Evolutionary conservation across 1,140 invertebrate species (phyloP), one percentile per base, ranked within the genome.

Genomic region (Drosophila bipectinata): DNA sequence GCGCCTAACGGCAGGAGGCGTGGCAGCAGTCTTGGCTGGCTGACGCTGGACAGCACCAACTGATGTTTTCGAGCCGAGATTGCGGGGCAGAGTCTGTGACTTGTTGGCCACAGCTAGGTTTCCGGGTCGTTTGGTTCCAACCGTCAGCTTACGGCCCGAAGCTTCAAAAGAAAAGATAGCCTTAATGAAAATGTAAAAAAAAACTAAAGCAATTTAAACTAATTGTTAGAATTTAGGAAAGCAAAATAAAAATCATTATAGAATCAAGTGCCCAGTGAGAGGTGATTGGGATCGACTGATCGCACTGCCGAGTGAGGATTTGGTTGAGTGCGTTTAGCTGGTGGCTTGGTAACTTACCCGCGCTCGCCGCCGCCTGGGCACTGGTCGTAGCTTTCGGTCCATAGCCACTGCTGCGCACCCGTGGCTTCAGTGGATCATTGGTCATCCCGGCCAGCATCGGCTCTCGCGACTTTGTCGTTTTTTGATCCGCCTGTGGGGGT

Each of bases 71-170:
- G 96, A 95, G 14, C 96, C 96, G 94, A 97, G 96, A 45, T 95
- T 97, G 39, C 96, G 92, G 0, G 96, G 96, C 49, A 97, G 92
- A 8, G 96, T 97, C 92, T 96, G 96, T 67, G 96, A 97, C 92
- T 97, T 97, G 80, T 95, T 95, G 58, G 95, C 92, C 5, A 93
- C 93, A 1, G 94, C 93, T 41, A 95, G 92, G 14, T 92, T 93
- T 4, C 94, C 93, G 3, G 94, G 93, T 44, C 95, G 93, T 75
- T 95, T 95, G 10, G 94, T 94, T n/a, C 94, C 93, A 52, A 95
- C 94, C 10, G 94, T 95, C 47, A 96, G 91, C 72, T 92, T 92
- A 69, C 95, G 94, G 21, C 95, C 96, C 49, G 95, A 95, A 55
- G 94, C 95, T 96, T 37, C 21, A n/a, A 37, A 28, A 14, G 26